Conservation (phyloP, 2,113 vertebrate species). For the Notarius lentiginosus region DNA sequence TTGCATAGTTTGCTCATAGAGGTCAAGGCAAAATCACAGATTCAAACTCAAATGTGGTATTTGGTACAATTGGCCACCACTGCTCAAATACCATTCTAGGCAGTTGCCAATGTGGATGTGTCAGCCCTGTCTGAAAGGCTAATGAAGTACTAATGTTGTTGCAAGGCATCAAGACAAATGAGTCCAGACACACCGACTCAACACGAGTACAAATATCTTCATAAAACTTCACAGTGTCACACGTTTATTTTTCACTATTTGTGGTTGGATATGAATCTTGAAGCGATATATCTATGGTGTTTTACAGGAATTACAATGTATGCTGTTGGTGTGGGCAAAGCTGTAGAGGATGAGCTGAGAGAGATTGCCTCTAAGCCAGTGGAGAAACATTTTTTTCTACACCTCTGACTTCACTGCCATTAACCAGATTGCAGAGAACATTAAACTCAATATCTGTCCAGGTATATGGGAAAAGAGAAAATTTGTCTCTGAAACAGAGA, state of each 20-base stretch:
- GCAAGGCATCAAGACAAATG: not conserved
- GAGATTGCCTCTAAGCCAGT: conserved; percentile 88
- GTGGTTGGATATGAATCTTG: not conserved
- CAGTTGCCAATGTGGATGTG: not conserved
- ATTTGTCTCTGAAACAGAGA: not conserved
- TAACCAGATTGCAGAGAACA: conserved; percentile 87
- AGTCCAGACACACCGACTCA: not conserved
- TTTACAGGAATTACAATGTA: conserved; percentile 91
- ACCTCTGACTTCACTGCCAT: conserved; percentile 89
- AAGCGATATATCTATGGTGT: conserved; percentile 1
- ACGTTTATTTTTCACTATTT: not conserved
- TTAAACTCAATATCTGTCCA: conserved; percentile 92
- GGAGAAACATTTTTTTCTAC: conserved; percentile 93
- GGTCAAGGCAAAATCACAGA: not conserved
- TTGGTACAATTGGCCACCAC: not conserved
- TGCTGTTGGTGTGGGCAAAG: conserved; percentile 93
- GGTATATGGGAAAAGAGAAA: conserved; percentile 69
- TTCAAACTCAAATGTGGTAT: not conserved
- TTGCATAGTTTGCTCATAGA: not conserved
- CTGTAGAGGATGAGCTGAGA: conserved; percentile 91
- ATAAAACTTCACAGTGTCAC: not conserved
- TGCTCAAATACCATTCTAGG: not conserved
- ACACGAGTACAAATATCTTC: not conserved
- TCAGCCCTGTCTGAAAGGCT: not conserved
- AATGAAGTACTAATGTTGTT: not conserved